Conservation (phyloP, 2,113 vertebrate species). For the Pseudonaja textilis region DNA sequence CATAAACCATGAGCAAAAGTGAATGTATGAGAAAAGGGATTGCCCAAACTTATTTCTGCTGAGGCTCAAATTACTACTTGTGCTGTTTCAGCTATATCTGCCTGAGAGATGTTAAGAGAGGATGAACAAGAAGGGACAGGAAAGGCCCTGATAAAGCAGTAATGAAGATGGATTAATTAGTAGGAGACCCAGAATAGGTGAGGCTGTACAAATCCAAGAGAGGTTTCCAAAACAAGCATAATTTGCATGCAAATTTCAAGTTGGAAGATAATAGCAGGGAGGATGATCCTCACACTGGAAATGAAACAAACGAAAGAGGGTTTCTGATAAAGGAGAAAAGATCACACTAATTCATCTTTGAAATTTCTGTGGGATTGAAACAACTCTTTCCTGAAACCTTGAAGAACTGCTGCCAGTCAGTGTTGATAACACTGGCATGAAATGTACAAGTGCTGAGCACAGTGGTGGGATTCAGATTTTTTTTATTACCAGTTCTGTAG, state of each 20-base stretch:
- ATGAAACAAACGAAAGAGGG: neutral
- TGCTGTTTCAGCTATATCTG: constrained; percentile 1
- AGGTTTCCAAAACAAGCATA: neutral
- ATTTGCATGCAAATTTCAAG: neutral
- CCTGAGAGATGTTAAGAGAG: neutral
- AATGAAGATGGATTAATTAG: neutral
- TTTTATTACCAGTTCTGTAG: too few relatives aligned
- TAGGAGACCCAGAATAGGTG: neutral
- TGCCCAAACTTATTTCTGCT: neutral
- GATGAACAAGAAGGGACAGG: constrained; percentile 1
- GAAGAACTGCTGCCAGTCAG: neutral
- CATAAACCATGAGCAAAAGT: neutral
- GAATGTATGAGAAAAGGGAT: neutral
- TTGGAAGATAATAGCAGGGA: neutral
- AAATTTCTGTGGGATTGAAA: neutral
- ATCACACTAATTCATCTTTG: neutral
- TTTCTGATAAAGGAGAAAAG: neutral
- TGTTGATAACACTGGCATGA: neutral
- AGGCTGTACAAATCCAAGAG: neutral
- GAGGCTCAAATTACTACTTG: neutral
- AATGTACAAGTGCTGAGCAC: neutral
- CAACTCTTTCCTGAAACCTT: neutral
- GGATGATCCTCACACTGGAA: neutral
- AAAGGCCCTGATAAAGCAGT: neutral
- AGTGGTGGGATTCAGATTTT: too few relatives aligned